Conservation (phyloP, 2,113 vertebrate genomes). For the Syrrhaptes paradoxus region DNA sequence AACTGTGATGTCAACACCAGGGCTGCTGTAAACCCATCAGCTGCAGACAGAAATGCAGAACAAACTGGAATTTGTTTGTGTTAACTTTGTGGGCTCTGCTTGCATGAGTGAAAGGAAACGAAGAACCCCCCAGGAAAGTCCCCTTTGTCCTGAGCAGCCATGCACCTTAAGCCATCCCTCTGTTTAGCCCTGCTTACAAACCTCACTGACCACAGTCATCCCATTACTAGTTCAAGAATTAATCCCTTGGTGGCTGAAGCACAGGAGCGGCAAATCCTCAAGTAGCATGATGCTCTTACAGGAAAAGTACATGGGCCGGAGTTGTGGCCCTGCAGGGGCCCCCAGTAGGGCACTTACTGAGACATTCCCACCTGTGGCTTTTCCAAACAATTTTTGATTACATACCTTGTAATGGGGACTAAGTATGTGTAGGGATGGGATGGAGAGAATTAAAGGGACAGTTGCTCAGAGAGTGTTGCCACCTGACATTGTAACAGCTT, state of each 20-base stretch:
- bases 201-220: background rate
- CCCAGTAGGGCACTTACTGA: background rate
- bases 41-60: background rate
- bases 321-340: background rate
- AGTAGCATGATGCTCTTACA: background rate
- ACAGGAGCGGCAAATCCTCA: constrained; percentile 3
- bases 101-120: background rate
- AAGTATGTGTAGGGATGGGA: background rate
- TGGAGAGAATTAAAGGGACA: background rate
- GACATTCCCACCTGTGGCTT: background rate
- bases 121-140: background rate
- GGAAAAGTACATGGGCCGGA: background rate
- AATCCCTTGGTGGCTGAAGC: background rate
- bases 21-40: background rate
- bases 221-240: background rate
- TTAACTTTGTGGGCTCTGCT: background rate
- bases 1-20: background rate
- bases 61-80: background rate
- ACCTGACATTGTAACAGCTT: background rate
- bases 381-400: background rate
- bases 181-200: background rate
- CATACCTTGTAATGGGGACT: background rate
- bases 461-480: background rate
- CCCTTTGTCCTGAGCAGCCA: background rate
- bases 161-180: background rate